Evolutionary conservation across 1,140 invertebrate species (phyloP).

Genomic region (Solenopsis invicta): DNA sequence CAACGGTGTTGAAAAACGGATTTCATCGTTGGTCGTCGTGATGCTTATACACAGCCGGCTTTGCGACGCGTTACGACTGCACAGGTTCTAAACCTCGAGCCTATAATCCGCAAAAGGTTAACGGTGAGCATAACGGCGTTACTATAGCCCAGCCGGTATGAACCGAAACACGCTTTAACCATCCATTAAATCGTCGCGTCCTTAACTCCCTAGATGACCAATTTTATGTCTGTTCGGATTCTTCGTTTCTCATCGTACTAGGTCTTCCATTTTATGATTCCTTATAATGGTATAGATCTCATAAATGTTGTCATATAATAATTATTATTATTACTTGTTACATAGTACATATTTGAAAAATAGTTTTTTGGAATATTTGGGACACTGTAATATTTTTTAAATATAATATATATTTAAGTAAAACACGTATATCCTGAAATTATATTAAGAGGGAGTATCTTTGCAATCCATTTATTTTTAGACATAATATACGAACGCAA

Average conservation of each 20-base stretch:
- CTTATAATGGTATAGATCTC: neutral
- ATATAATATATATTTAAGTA: neutral
- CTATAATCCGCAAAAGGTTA: constrained; percentile 74
- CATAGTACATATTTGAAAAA: neutral
- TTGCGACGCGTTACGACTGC: constrained; percentile 49
- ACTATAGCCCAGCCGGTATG: constrained; percentile 60
- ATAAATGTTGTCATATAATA: neutral
- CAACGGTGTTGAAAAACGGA: constrained; percentile 69
- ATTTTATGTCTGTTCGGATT: constrained; percentile 61
- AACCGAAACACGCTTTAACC: constrained; percentile 72
- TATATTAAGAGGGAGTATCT: too few species aligned
- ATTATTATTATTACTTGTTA: neutral
- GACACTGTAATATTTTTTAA: neutral
- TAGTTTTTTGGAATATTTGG: neutral
- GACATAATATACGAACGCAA: too few species aligned
- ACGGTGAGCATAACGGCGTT: constrained; percentile 67
- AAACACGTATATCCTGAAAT: neutral
- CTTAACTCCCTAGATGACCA: constrained; percentile 48
- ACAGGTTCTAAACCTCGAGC: constrained; percentile 69
- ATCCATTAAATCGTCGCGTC: constrained; percentile 68
- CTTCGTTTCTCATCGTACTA: neutral
- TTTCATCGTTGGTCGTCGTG: constrained; percentile 57
- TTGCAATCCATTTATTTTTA: neutral
- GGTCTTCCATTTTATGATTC: neutral
- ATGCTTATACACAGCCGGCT: constrained; percentile 54